Evolutionary conservation across 37 sponge, comb jelly and placozoan species (phyloP), one percentile per base, ranked within the genome.

Genomic region (Trichoplax adhaerens): DNA sequence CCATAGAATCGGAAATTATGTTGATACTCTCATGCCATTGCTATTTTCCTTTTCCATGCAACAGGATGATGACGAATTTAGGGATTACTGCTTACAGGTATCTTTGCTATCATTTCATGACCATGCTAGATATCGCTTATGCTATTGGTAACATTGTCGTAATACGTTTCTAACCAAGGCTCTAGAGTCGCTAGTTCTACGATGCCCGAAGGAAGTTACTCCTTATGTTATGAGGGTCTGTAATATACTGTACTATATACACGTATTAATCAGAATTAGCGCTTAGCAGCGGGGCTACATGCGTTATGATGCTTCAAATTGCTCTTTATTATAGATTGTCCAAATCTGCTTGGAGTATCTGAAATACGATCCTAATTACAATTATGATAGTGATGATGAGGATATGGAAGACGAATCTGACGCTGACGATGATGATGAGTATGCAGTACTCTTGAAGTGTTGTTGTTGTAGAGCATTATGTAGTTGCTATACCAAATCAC

Each of bases 301-400:
- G 10, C 62, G 12, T 12, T 12, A 10, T 60, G 62, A 10, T 60
- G 62, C 62, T 12, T 10, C 12, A 60, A 10, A 12, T 10, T 60
- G 12, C 10, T 60, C 10, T 60, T 60, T 60, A 12, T 12, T 65
- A 6, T 59, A 93, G 90, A 86, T 93, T 57, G 83, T 88, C 0
- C 76, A 77, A 29, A 75, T 93, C 54, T 86, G 74, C 58, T 77
- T 93, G 65, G 65, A 58, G 6, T 73, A 87, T 78, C 66, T 95
- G 72, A 76, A 86, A 58, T 88, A 95, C 85, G 97, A 95, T 57
- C 97, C 97, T 3, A 95, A 95, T 81, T 95, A 95, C 82, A 85
- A 95, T 76, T 93, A 93, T 65, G 94, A 86, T 12, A 64, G 58
- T 48, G 89, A 86, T 56, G 89, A 81, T 0, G 97, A 87, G 3